phyloP scores from a whole-genome alignment of 2,797 vertebrate species.

The Spheniscus humboldti region DNA sequence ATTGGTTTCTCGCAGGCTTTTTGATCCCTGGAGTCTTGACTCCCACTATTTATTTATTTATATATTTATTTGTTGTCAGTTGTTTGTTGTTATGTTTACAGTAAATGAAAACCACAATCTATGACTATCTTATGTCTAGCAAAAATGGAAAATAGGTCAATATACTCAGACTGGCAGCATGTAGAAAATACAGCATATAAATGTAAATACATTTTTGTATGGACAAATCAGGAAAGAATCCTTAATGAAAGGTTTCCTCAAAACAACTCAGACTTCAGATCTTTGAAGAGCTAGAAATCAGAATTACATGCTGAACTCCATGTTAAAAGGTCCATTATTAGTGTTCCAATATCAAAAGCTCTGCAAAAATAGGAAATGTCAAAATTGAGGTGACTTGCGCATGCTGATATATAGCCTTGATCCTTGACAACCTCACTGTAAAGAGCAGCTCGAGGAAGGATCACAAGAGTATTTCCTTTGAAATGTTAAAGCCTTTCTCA shows the following conservation, averaged over 20 bases:
- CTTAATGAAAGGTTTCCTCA: neutral
- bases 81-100: neutral
- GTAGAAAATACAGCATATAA: neutral
- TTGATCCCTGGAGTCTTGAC: neutral
- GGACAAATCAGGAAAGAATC: neutral
- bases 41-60: neutral
- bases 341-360: neutral
- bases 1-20: neutral
- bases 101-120: neutral
- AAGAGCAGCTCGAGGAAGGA: neutral
- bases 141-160: neutral
- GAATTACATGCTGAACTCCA: neutral
- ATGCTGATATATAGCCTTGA: neutral
- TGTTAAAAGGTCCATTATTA: neutral
- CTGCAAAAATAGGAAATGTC: neutral
- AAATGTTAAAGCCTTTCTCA: neutral
- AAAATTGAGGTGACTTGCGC: neutral
- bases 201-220: neutral
- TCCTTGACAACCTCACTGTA: neutral
- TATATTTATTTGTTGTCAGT: neutral
- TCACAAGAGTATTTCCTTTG: neutral
- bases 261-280: neutral
- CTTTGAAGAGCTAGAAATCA: neutral
- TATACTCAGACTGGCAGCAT: neutral
- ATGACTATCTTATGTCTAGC: neutral